A percentile compares a stretch with the other conserved stretches of the same genome.
Conservation (phyloP, 2,797 vertebrate species). For the Vespertilio murinus region DNA sequence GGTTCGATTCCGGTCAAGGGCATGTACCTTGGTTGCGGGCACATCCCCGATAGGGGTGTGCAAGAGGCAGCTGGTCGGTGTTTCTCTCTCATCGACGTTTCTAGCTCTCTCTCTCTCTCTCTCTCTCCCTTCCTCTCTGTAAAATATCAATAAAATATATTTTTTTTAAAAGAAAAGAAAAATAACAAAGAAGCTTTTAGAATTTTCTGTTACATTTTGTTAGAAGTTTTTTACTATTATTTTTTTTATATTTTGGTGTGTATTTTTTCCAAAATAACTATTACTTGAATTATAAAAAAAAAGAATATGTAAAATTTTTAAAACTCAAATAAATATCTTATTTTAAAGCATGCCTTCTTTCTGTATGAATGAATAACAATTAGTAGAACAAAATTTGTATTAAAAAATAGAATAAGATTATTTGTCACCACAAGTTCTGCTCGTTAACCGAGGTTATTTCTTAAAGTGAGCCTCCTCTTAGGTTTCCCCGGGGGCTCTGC, state of each 20-base stretch:
- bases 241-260: neutral
- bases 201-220: neutral
- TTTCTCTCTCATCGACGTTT: too few relatives aligned
- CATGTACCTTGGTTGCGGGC: too few relatives aligned
- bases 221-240: neutral
- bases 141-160: too few relatives aligned
- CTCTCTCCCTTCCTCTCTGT: too few relatives aligned
- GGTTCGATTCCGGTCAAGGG: too few relatives aligned
- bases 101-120: too few relatives aligned
- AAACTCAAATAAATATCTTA: neutral
- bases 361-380: neutral
- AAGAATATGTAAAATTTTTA: neutral
- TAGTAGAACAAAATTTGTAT: neutral
- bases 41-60: too few relatives aligned
- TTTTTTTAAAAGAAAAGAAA: too few relatives aligned
- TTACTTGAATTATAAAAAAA: neutral
- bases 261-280: neutral
- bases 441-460: neutral
- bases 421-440: neutral
- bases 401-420: neutral
- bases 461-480: neutral
- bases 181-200: neutral
- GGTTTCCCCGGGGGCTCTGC: neutral
- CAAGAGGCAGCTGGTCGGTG: too few relatives aligned
- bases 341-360: neutral